Base-by-base conservation (phyloP, 2,113 vertebrate species). In the Verasper variegatus region DNA sequence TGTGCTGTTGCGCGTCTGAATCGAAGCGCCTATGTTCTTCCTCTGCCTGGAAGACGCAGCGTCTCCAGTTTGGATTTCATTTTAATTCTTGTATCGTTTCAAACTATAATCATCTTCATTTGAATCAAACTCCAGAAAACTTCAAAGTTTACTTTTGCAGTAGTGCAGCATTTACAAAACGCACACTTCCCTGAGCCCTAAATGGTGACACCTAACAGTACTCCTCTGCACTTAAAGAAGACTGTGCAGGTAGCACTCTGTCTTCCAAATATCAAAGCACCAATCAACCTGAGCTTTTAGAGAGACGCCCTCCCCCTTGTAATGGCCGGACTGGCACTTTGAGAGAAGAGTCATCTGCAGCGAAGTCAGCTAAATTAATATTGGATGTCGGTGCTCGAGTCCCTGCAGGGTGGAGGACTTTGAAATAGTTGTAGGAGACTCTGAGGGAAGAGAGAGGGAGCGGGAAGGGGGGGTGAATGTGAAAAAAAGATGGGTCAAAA, bases 351-450 rank as follows among this genome's bases (percentile, higher is more conserved):
- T 82, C 42, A 74, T 86, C 79, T 79, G 61, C 71, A 68, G 62
- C 51, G 80, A 81, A 89, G 85, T 80, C 74, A 61, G 77, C 45
- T 75, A 59, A 68, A 89, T 91, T 68, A 90, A 90, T 90, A 90
- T 88, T 90, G 82, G 59, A 93, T 88, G 80, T 57, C 17, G 26
- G 76, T 61, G 64, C 52, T 31, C 10, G 75, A 67, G 66, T 82
- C 72, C 27, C 59, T 65, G 40, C 65, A 71, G 77, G 56, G 40
- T 83, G 68, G 57, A 60, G 66, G 65, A 75, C 72, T 84, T 75
- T 80, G 59, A 88, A 84, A 86, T 40, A 71, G 66, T 62, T 20
- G 21, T 21, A 64, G 18, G 42, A 84, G 65, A 79, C 5, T 64
- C 68, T 17, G 61, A 70, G 55, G 47, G 65, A 75, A 31, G 49